Conservation (phyloP, 2,113 vertebrate species). For the Alexandromys fortis region DNA sequence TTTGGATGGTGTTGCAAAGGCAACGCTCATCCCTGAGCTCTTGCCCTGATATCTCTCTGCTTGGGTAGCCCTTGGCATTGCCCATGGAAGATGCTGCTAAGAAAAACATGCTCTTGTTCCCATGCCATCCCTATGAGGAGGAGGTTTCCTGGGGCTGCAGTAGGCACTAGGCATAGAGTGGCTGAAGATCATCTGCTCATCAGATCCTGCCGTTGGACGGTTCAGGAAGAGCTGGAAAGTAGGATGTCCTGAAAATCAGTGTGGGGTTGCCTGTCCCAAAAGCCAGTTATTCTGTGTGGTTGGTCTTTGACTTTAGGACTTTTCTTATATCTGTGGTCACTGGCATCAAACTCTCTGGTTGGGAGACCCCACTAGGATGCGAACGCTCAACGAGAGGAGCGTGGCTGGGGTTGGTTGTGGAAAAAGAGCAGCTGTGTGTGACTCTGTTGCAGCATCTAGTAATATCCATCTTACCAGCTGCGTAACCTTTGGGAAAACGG, state of each 20-base stretch:
- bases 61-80: neutral
- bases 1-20: constrained; percentile 47
- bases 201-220: neutral
- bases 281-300: neutral
- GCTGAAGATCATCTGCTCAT: neutral
- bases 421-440: neutral
- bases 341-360: fast-evolving
- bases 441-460: neutral
- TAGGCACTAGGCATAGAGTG: neutral
- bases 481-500: neutral
- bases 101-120: neutral
- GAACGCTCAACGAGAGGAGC: neutral
- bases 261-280: neutral
- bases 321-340: neutral
- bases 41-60: neutral
- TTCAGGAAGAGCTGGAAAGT: neutral
- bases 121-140: neutral
- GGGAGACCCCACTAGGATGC: neutral
- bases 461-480: neutral
- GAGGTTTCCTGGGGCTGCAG: neutral
- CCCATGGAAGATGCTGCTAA: neutral
- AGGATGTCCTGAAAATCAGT: neutral
- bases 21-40: neutral
- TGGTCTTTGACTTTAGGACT: neutral
- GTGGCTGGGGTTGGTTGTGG: neutral